Percentiles rank a stretch among this genome's conserved stretches.
Evolutionary conservation across 1,140 invertebrate species (phyloP).

Genomic region (Lerema accius): DNA sequence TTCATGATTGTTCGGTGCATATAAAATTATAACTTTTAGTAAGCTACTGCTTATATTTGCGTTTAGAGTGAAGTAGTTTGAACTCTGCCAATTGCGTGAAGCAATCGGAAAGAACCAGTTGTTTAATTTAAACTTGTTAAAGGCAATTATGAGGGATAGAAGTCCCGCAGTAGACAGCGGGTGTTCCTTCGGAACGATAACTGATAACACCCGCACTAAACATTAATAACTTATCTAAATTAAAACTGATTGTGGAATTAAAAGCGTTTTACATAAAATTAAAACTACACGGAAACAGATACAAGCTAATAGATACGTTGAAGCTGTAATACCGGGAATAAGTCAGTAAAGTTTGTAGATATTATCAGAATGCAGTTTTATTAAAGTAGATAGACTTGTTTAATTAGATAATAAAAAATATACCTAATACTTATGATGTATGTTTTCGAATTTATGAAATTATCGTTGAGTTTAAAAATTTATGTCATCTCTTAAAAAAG

Average conservation of each 20-base stretch:
- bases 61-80: constrained; percentile 9
- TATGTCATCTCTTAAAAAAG: too few relatives aligned
- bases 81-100: constrained; percentile 22
- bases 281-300: too few relatives aligned
- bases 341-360: too few relatives aligned
- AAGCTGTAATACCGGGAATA: too few relatives aligned
- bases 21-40: neutral
- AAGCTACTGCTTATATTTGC: too few relatives aligned
- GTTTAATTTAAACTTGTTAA: constrained; percentile 36
- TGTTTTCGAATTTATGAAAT: too few relatives aligned
- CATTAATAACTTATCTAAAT: constrained; percentile 26
- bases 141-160: constrained; percentile 33
- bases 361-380: too few relatives aligned
- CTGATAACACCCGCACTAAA: constrained; percentile 11
- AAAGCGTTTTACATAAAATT: neutral
- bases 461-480: too few relatives aligned
- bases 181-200: constrained; percentile 16
- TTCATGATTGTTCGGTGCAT: neutral
- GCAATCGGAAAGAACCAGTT: constrained; percentile 32
- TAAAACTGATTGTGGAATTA: constrained; percentile 3
- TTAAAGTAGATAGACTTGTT: too few relatives aligned
- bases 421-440: too few relatives aligned
- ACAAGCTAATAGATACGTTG: too few relatives aligned
- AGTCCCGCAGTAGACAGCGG: constrained; percentile 2
- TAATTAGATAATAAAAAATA: too few relatives aligned